Evolutionary conservation across 2,797 vertebrate species (phyloP).

Genomic region (Ctenopoma kingsleyae): DNA sequence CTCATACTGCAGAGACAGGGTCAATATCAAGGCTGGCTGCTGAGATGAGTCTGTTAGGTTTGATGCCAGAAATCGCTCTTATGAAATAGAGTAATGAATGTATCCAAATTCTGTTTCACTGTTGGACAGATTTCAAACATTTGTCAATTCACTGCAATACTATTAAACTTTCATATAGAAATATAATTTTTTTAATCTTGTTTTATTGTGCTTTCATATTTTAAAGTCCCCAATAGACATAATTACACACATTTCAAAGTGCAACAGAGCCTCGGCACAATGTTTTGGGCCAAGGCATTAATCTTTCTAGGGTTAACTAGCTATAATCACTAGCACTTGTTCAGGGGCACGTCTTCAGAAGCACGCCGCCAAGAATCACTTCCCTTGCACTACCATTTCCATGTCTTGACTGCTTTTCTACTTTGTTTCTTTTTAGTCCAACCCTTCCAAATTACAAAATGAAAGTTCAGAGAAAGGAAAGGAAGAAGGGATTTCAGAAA

Average conservation of each 20-base stretch:
- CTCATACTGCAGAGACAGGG: conserved; percentile 35
- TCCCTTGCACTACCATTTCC: conserved; percentile 5
- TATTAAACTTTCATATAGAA: conserved; percentile 8
- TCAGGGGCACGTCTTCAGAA: conserved; percentile 45
- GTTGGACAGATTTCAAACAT: conserved; percentile 7
- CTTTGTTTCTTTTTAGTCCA: too few relatives aligned
- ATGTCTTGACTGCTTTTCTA: conserved; percentile 22
- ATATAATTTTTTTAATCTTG: background rate
- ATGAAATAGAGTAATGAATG: background rate
- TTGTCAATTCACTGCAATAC: conserved; percentile 4
- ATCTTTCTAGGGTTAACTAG: conserved; percentile 75
- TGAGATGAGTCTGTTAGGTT: conserved; percentile 23
- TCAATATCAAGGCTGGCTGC: conserved; percentile 44
- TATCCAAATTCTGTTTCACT: background rate
- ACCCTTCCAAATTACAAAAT: background rate
- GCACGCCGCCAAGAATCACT: conserved; percentile 58
- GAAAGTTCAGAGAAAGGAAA: conserved; percentile 25
- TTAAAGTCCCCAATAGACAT: conserved; percentile 15
- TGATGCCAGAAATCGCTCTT: conserved; percentile 8
- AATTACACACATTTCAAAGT: conserved; percentile 48
- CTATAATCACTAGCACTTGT: conserved; percentile 75
- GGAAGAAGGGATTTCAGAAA: conserved; percentile 26
- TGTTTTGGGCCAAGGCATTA: conserved; percentile 55
- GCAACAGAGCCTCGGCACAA: conserved; percentile 35
- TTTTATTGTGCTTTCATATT: conserved; percentile 21